These are phyloP conservation scores for Lochmaea crataegi DNA, from an alignment of 2,888 invertebrate genomes.

Conservation along the genomic window DNA sequence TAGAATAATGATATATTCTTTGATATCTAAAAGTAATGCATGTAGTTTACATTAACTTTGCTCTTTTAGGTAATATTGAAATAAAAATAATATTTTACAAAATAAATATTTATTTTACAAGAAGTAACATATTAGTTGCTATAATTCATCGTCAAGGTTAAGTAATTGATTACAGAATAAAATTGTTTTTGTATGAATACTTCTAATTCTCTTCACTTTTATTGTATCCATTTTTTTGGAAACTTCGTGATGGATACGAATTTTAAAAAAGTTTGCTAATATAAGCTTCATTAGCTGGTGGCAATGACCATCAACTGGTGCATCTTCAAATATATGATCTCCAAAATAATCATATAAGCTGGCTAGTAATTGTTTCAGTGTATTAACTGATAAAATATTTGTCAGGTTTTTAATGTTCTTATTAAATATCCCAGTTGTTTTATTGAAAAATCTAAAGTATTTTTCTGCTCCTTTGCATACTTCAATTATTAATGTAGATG, in stretches of 20 bases:
- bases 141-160: not conserved
- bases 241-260: not conserved
- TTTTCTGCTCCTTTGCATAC: not conserved
- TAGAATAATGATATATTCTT: no score
- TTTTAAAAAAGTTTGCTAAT: not conserved
- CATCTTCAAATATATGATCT: not conserved
- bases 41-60: no score
- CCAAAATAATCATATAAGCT: not conserved
- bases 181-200: not conserved
- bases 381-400: not conserved
- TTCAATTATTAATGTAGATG: not conserved
- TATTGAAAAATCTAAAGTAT: not conserved
- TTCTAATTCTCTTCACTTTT: not conserved
- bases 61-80: no score
- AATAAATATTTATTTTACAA: no score
- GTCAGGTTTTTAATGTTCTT: not conserved
- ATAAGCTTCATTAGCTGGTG: not conserved
- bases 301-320: not conserved
- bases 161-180: not conserved
- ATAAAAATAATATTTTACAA: no score
- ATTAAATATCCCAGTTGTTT: not conserved
- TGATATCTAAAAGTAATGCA: no score
- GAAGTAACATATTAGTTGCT: no score
- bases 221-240: not conserved
- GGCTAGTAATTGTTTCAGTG: not conserved